Conservation (phyloP, 2,797 vertebrate genomes). For the Myoxocephalus aenaeus region DNA sequence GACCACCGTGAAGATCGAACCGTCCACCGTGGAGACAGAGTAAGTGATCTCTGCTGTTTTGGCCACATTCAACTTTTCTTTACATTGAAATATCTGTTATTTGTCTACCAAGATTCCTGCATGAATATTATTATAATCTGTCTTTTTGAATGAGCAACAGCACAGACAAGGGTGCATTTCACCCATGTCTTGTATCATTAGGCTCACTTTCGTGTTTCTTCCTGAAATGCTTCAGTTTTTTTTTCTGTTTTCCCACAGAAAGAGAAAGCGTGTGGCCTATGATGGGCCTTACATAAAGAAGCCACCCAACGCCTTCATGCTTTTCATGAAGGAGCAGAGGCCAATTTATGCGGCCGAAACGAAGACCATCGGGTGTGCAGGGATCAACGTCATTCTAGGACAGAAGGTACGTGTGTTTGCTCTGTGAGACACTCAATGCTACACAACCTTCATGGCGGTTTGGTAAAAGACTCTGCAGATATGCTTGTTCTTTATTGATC, state of each 20-base stretch:
- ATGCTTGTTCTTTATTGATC: not conserved
- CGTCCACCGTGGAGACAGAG: accelerated
- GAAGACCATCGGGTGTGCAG: not conserved
- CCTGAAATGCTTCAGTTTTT: not conserved
- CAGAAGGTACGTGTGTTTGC: not conserved
- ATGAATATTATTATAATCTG: not conserved
- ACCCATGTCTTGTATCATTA: not conserved
- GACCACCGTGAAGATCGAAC: no score
- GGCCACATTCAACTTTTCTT: not conserved
- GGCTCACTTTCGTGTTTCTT: not conserved
- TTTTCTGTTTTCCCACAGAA: not conserved
- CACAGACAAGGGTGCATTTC: not conserved
- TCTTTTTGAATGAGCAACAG: not conserved
- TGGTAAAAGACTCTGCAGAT: not conserved
- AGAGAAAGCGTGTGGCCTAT: not conserved
- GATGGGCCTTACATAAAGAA: not conserved
- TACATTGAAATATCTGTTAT: no score
- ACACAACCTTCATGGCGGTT: not conserved
- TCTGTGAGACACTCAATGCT: no score
- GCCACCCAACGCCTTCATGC: not conserved
- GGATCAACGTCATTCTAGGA: not conserved
- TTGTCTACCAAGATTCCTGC: not conserved
- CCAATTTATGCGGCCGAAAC: not conserved
- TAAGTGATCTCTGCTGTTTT: not conserved
- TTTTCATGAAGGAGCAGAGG: conserved; percentile 5